phyloP scores from a whole-genome alignment of 2,113 vertebrate genomes.

The Coregonus clupeaformis region DNA sequence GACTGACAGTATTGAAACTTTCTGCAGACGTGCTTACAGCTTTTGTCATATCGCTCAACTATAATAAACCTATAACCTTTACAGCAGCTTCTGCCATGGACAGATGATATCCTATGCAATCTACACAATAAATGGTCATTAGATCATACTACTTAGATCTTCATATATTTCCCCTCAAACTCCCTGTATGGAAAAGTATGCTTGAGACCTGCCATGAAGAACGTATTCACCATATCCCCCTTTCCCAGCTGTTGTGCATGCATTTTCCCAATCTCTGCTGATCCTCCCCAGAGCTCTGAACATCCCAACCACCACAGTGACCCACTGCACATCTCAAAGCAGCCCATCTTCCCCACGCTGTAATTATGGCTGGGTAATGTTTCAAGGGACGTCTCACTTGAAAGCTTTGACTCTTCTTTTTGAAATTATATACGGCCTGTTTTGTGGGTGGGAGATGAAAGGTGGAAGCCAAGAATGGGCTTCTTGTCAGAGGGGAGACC shows the following conservation, averaged over 20 bases:
- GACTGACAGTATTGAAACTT: constrained; percentile 19
- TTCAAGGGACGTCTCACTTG: constrained; percentile 57
- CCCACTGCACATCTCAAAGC: constrained; percentile 50
- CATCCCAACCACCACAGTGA: constrained; percentile 46
- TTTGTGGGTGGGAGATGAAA: constrained; percentile 55
- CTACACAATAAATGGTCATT: constrained; percentile 5
- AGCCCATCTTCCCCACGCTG: constrained; percentile 43
- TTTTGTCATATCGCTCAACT: constrained; percentile 27
- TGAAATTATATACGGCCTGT: constrained; percentile 59
- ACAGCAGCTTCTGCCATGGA: constrained; percentile 10
- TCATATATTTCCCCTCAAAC: not conserved
- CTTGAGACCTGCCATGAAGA: constrained; percentile 6
- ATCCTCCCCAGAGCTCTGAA: constrained; percentile 29
- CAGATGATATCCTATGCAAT: constrained; percentile 17
- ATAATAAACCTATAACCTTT: constrained; percentile 4
- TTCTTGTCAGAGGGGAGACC: constrained; percentile 29
- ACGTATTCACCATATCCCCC: constrained; percentile 5
- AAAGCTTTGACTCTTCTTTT: constrained; percentile 57
- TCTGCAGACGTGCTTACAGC: constrained; percentile 26
- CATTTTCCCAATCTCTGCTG: constrained; percentile 13
- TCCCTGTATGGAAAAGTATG: not conserved
- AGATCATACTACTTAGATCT: constrained; percentile 11
- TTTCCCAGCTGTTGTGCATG: constrained; percentile 9
- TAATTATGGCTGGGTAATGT: constrained; percentile 61
- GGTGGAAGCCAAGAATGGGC: constrained; percentile 43